A percentile compares a stretch with the other conserved stretches of the same genome.
Evolutionary conservation across 2,113 vertebrate genomes (phyloP).

Genomic region (Lasiurus cinereus): DNA sequence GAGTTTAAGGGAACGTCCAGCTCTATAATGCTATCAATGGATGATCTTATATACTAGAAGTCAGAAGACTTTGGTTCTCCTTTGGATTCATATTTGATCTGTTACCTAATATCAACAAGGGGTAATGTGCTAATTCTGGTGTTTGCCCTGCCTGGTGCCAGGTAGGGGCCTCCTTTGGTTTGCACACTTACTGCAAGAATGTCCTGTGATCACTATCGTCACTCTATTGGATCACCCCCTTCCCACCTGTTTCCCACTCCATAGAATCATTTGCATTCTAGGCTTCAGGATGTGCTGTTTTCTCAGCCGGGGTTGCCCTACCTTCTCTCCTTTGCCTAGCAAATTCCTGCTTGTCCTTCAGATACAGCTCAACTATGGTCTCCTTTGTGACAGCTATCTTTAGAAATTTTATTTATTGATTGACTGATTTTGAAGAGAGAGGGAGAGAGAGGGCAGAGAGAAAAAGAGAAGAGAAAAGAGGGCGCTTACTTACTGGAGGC

Average conservation of each 20-base stretch:
- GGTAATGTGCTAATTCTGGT: not conserved
- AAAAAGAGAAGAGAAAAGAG: too few relatives aligned
- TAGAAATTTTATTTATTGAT: not conserved
- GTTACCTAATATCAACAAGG: not conserved
- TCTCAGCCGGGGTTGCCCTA: not conserved
- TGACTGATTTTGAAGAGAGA: not conserved
- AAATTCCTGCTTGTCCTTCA: not conserved
- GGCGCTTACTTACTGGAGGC: too few relatives aligned
- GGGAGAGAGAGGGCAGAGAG: not conserved
- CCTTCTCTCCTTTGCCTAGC: not conserved
- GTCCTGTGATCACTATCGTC: not conserved
- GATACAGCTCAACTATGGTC: not conserved
- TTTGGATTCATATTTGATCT: not conserved
- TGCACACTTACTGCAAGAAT: not conserved
- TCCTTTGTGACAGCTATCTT: not conserved
- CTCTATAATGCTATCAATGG: not conserved
- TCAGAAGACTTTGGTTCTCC: not conserved
- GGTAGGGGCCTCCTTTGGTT: not conserved
- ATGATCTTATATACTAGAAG: not conserved
- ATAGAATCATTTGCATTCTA: not conserved
- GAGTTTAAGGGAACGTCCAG: not conserved
- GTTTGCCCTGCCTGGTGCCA: not conserved
- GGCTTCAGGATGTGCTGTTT: not conserved
- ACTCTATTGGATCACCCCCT: not conserved
- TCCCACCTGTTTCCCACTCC: not conserved